A percentile compares a stretch with the other conserved stretches of the same genome.
phyloP scores from a whole-genome alignment of 2,888 invertebrate genomes.

The Rhopalosiphum nymphaeae region DNA sequence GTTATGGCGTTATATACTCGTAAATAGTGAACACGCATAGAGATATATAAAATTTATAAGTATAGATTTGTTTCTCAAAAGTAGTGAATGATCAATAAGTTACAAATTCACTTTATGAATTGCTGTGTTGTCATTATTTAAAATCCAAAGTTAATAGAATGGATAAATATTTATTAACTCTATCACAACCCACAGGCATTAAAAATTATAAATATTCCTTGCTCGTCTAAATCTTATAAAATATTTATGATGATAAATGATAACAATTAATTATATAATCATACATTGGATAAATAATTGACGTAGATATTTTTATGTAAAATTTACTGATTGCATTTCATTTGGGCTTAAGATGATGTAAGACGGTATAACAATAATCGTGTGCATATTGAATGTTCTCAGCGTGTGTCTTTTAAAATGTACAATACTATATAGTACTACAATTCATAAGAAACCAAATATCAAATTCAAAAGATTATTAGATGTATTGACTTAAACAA shows the following conservation, averaged over 20 bases:
- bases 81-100: background rate
- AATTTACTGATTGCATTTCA: background rate
- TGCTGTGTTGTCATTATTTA: background rate
- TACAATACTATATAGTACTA: background rate
- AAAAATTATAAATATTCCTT: background rate
- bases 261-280: background rate
- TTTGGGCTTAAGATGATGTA: background rate
- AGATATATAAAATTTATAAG: no score
- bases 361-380: background rate
- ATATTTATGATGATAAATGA: background rate
- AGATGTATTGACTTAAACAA: background rate
- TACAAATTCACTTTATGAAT: background rate
- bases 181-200: background rate
- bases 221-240: background rate
- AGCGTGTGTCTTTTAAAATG: background rate
- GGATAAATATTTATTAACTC: background rate
- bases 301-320: background rate
- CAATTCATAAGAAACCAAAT: background rate
- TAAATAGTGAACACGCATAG: background rate
- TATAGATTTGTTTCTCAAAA: background rate
- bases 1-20: background rate
- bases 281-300: background rate
- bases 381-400: conserved; percentile 1
- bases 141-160: background rate
- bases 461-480: background rate